Evolutionary conservation across 2,113 vertebrate genomes (phyloP).

Genomic region (Siniperca chuatsi): DNA sequence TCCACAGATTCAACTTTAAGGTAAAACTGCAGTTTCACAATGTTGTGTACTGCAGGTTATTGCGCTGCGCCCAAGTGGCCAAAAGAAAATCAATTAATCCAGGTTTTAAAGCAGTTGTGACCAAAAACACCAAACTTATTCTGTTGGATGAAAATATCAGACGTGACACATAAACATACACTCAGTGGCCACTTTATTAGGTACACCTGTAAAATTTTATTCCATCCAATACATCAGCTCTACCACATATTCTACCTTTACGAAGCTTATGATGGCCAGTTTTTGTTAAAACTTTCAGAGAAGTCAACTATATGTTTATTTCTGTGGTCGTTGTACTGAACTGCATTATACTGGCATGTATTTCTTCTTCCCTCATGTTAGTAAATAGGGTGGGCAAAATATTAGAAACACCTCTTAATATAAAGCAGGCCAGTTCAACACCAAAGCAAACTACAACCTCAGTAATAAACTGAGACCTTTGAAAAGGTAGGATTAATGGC

Average conservation of each 20-base stretch:
- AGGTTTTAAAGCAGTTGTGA: neutral
- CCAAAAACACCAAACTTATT: neutral
- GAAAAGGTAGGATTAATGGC: neutral
- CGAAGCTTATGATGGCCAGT: neutral
- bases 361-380: too few relatives aligned
- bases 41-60: neutral
- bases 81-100: too few relatives aligned
- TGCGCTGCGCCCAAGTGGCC: neutral
- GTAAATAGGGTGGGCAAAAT: neutral
- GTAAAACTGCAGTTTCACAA: neutral
- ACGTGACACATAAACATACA: neutral
- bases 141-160: neutral
- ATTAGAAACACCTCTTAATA: neutral
- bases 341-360: too few relatives aligned
- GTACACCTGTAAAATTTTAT: too few relatives aligned
- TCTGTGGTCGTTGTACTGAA: too few relatives aligned
- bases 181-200: too few relatives aligned
- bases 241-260: neutral
- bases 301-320: too few relatives aligned
- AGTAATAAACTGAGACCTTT: neutral
- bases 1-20: neutral
- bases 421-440: too few relatives aligned
- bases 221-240: too few relatives aligned
- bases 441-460: neutral
- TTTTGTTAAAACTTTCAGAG: too few relatives aligned